Evolutionary conservation across 1,140 invertebrate genomes (phyloP).

Genomic region (Pectinophora gossypiella): DNA sequence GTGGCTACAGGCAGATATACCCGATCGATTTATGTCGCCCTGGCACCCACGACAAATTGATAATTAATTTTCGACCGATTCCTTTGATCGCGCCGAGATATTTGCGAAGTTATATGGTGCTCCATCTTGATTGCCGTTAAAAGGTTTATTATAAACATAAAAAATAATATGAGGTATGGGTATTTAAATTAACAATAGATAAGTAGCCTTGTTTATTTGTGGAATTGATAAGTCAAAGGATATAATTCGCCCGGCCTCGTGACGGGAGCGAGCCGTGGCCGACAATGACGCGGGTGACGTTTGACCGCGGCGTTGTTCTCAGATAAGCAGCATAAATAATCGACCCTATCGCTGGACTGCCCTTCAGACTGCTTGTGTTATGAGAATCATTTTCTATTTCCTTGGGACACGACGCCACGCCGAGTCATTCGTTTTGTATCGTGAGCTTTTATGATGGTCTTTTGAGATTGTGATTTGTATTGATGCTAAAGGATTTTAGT

Average conservation of each 20-base stretch:
- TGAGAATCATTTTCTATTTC: slow-evolving; percentile 23
- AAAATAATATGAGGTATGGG: not conserved
- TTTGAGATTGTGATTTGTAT: not conserved
- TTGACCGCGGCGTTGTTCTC: slow-evolving; percentile 39
- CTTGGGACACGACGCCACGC: slow-evolving; percentile 8
- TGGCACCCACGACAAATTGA: slow-evolving; percentile 74
- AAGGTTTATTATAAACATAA: slow-evolving; percentile 4
- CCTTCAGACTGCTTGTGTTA: slow-evolving; percentile 18
- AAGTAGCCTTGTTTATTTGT: not conserved
- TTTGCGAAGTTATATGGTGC: slow-evolving; percentile 42
- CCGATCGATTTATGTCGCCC: slow-evolving; percentile 68
- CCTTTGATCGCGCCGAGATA: slow-evolving; percentile 66
- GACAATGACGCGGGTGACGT: slow-evolving; percentile 38
- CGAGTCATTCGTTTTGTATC: slow-evolving; percentile 1
- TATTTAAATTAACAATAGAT: not conserved
- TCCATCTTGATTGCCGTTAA: slow-evolving; percentile 39
- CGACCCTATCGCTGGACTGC: slow-evolving; percentile 28
- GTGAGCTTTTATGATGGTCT: slow-evolving; percentile 13
- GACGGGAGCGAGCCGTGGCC: slow-evolving; percentile 3
- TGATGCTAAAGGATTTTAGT: not conserved
- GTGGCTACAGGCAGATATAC: slow-evolving; percentile 64
- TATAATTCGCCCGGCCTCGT: not conserved
- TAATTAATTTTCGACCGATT: slow-evolving; percentile 69
- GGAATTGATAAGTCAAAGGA: not conserved
- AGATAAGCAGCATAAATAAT: slow-evolving; percentile 52